Percentiles rank a stretch among this genome's conserved stretches.
phyloP scores from a whole-genome alignment of 2,113 vertebrate species.

The Cercopithecus mona region DNA sequence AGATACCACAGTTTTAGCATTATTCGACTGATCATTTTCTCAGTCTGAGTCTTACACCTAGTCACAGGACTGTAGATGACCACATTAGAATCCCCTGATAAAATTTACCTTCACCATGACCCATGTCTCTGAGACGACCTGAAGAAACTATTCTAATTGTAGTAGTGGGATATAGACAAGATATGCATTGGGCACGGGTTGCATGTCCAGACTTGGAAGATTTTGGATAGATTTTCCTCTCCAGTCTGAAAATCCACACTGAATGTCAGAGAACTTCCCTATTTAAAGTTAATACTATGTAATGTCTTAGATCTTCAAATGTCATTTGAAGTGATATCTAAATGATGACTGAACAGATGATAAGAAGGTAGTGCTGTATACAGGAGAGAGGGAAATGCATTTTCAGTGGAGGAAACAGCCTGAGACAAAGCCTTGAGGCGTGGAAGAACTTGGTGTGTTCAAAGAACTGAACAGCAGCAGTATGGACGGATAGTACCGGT shows the following conservation, averaged over 20 bases:
- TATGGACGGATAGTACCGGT: neutral
- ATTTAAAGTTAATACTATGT: neutral
- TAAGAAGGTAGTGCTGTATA: neutral
- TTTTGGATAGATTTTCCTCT: neutral
- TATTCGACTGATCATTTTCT: neutral
- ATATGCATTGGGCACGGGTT: fast-evolving
- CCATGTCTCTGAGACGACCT: neutral
- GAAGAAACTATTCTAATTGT: no score
- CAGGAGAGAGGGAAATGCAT: no score
- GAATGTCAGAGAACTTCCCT: neutral
- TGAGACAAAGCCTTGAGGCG: neutral
- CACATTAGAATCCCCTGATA: neutral
- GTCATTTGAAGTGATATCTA: neutral
- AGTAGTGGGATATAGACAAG: fast-evolving
- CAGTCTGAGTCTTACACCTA: fast-evolving
- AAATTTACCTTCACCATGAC: neutral
- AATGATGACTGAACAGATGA: neutral
- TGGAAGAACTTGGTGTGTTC: neutral
- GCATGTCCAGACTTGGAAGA: neutral
- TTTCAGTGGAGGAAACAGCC: neutral
- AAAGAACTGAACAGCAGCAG: neutral
- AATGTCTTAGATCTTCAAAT: neutral
- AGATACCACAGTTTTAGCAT: neutral
- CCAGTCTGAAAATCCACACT: neutral
- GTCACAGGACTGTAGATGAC: neutral